phyloP scores from a whole-genome alignment of 2,797 vertebrate species.

The Falco rusticolus region DNA sequence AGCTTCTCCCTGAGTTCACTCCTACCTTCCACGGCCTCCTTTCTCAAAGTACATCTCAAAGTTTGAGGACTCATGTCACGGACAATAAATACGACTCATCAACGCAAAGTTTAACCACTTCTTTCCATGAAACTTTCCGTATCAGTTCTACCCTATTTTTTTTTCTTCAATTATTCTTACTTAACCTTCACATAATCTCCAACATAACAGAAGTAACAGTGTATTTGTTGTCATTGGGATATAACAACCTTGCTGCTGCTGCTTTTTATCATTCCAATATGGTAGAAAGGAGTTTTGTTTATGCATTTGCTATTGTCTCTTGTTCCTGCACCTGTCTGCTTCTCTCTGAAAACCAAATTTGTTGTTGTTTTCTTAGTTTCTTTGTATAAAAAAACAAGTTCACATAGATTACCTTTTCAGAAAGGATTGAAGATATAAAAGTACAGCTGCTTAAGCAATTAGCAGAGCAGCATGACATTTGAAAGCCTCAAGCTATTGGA shows the following conservation, averaged over 20 bases:
- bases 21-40: background rate
- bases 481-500: slow-evolving; percentile 45
- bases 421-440: background rate
- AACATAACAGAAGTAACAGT: background rate
- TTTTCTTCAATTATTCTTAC: background rate
- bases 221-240: background rate
- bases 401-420: slow-evolving; percentile 7
- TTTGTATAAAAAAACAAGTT: background rate
- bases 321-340: slow-evolving; percentile 25
- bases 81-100: background rate
- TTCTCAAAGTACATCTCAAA: background rate
- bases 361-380: background rate
- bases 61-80: background rate
- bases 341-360: background rate
- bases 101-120: background rate
- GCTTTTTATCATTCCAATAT: background rate
- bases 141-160: background rate
- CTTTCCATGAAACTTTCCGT: background rate
- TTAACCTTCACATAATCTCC: background rate
- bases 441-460: slow-evolving; percentile 53
- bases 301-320: background rate
- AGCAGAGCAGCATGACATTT: slow-evolving; percentile 19
- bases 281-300: background rate
- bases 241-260: background rate
- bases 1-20: background rate